A percentile compares a stretch with the other conserved stretches of the same genome.
phyloP scores from a whole-genome alignment of 2,797 vertebrate genomes.

The Echiichthys vipera region DNA sequence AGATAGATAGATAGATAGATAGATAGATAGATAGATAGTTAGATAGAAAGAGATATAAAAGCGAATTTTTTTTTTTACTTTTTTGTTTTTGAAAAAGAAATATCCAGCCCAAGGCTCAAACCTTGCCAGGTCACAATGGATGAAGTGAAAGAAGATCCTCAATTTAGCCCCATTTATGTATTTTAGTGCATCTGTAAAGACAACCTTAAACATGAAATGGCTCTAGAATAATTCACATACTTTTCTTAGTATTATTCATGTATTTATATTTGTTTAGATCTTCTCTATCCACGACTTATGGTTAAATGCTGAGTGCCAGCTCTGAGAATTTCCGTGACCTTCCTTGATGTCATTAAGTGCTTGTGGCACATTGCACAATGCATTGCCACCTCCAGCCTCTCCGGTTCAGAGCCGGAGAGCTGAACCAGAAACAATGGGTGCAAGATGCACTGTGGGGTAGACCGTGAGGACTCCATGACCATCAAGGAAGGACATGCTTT shows the following conservation, averaged over 20 bases:
- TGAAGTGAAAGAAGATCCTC: background rate
- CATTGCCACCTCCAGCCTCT: conserved; percentile 36
- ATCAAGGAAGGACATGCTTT: conserved; percentile 60
- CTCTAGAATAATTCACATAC: background rate
- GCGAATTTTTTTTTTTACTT: too few relatives aligned
- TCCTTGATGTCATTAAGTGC: conserved; percentile 49
- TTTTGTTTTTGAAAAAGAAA: conserved; percentile 1
- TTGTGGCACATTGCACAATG: conserved; percentile 33
- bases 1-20: too few relatives aligned
- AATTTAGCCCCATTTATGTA: background rate
- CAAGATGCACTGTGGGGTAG: conserved; percentile 47
- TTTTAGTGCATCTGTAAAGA: background rate
- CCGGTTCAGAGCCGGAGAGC: conserved; percentile 30
- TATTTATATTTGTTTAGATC: background rate
- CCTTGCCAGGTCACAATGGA: background rate
- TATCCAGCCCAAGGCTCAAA: background rate
- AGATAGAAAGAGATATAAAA: too few relatives aligned
- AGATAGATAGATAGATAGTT: too few relatives aligned
- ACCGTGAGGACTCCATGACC: conserved; percentile 44
- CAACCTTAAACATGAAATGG: background rate
- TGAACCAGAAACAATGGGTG: conserved; percentile 64
- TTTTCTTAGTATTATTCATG: background rate
- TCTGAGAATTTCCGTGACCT: conserved; percentile 43
- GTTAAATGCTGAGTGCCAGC: conserved; percentile 26
- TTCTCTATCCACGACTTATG: background rate